phyloP scores from a whole-genome alignment of 2,888 invertebrate species.

The Pyralis farinalis region DNA sequence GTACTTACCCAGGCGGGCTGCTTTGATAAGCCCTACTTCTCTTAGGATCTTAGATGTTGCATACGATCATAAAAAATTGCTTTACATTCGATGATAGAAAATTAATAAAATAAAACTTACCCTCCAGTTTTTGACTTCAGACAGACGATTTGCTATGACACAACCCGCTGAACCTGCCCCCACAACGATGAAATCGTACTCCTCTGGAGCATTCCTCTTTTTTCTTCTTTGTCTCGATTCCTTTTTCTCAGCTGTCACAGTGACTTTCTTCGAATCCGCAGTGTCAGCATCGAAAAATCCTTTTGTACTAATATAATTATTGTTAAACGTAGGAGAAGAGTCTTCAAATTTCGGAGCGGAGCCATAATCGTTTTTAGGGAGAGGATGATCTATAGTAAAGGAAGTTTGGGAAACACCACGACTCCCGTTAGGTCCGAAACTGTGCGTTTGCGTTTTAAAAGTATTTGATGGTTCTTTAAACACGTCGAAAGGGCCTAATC shows the following conservation, averaged over 20 bases:
- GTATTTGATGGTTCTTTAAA: conserved; percentile 20
- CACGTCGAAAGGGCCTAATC: conserved; percentile 25
- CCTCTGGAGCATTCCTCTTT: conserved; percentile 45
- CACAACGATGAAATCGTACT: conserved; percentile 83
- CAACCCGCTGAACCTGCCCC: conserved; percentile 86
- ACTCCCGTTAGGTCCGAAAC: conserved; percentile 36
- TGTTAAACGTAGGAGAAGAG: conserved; percentile 23
- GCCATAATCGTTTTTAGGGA: conserved; percentile 22
- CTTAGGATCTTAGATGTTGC: no score
- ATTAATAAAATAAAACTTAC: conserved; percentile 56
- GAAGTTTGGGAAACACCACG: conserved; percentile 33
- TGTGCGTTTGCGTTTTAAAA: conserved; percentile 30
- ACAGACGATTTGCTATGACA: conserved; percentile 83
- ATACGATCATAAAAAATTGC: no score
- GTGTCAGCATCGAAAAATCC: conserved; percentile 36
- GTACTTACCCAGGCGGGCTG: no score
- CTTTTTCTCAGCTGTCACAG: conserved; percentile 16
- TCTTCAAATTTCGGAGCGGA: conserved; percentile 22
- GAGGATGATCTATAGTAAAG: conserved; percentile 36
- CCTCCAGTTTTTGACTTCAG: conserved; percentile 82
- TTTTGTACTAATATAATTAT: conserved; percentile 27
- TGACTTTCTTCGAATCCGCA: conserved; percentile 30
- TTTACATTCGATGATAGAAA: no score
- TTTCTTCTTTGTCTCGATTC: conserved; percentile 31
- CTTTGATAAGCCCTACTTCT: no score